Conservation (phyloP, 2,797 vertebrate species). For the Trematomus bernacchii region DNA sequence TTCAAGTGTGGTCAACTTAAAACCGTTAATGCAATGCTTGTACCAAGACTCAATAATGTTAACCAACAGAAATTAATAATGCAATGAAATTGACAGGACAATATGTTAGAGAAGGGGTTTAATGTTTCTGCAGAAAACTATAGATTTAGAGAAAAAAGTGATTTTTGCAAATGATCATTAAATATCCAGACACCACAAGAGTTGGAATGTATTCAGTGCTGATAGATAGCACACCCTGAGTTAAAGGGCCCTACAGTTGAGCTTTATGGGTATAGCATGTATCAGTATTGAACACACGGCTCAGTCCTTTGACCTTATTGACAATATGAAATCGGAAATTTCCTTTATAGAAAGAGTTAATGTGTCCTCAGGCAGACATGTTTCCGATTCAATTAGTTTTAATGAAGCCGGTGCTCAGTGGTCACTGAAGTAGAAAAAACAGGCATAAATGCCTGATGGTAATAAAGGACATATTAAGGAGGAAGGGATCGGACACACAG, state of each 20-base stretch:
- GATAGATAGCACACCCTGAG: conserved; percentile 15
- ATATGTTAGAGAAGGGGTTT: conserved; percentile 22
- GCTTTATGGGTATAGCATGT: conserved; percentile 58
- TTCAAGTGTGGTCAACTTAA: conserved; percentile 79
- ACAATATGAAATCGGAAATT: conserved; percentile 84
- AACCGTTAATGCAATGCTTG: conserved; percentile 70
- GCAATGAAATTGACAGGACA: conserved; percentile 56
- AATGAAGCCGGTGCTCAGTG: conserved; percentile 99
- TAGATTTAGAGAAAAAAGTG: background rate
- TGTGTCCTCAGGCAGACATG: conserved; percentile 97
- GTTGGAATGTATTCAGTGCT: conserved; percentile 10
- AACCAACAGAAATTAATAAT: conserved; percentile 74
- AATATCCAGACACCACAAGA: conserved; percentile 23
- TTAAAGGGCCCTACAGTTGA: conserved; percentile 55
- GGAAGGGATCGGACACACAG: conserved; percentile 78
- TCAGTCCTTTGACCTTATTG: conserved; percentile 87
- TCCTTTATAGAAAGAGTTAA: conserved; percentile 97
- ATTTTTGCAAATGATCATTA: conserved; percentile 22
- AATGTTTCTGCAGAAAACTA: conserved; percentile 22
- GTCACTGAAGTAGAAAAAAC: conserved; percentile 98
- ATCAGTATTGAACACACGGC: conserved; percentile 79
- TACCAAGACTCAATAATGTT: conserved; percentile 72
- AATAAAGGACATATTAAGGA: conserved; percentile 95
- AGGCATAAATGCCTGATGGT: conserved; percentile 96
- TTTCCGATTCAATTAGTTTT: conserved; percentile 99